Conservation (phyloP, 2,797 vertebrate species). For the Schizopygopsis malacanthus region DNA sequence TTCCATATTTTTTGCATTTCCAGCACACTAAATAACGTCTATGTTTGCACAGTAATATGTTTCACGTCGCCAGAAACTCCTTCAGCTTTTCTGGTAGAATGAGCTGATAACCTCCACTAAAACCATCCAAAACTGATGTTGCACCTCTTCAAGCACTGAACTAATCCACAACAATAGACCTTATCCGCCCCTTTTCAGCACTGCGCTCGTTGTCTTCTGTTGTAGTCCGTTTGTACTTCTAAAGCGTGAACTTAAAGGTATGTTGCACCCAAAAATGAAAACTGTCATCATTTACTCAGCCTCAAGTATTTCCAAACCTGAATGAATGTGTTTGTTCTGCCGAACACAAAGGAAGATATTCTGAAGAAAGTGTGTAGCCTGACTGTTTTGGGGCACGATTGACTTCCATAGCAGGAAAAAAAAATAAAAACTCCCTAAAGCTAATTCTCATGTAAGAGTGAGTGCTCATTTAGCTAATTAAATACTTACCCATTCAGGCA, state of each 20-base stretch:
- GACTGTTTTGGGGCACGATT: too few relatives aligned
- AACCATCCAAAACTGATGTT: not conserved
- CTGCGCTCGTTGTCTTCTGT: too few relatives aligned
- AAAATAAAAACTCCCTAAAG: not conserved
- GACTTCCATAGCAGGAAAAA: too few relatives aligned
- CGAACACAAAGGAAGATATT: too few relatives aligned
- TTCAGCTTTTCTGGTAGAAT: not conserved
- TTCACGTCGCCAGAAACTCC: not conserved
- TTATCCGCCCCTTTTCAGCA: not conserved
- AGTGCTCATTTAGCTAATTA: slow-evolving; percentile 15
- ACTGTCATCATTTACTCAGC: too few relatives aligned
- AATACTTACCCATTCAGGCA: slow-evolving; percentile 5
- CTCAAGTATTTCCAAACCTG: too few relatives aligned
- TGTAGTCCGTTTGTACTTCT: not conserved
- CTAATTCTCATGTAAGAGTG: not conserved
- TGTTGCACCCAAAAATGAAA: too few relatives aligned
- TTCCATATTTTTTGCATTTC: not conserved
- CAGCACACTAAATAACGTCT: not conserved
- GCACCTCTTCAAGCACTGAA: not conserved
- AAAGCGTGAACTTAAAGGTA: not conserved
- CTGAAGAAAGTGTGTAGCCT: too few relatives aligned
- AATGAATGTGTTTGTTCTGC: too few relatives aligned
- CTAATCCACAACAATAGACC: not conserved
- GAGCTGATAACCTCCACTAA: not conserved
- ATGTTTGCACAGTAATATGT: not conserved